Evolutionary conservation across 2,113 vertebrate genomes (phyloP).

Genomic region (Otocyon megalotis): DNA sequence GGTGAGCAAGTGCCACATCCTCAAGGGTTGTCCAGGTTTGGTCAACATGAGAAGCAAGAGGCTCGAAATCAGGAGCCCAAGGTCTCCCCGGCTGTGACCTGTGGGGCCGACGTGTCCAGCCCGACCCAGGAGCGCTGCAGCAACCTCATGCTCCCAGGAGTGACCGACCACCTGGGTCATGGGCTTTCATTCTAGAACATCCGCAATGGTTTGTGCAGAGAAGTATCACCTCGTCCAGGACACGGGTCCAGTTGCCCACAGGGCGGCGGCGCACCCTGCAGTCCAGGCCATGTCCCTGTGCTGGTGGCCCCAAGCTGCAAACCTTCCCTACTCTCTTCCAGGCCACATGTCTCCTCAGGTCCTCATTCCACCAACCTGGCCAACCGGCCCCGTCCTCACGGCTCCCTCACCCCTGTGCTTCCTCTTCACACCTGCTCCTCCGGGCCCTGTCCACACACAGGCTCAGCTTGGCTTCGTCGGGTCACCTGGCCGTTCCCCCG

Average conservation of each 20-base stretch:
- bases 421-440: neutral
- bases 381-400: accelerated
- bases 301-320: neutral
- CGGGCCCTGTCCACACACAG: neutral
- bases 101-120: neutral
- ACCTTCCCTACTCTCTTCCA: neutral
- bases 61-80: neutral
- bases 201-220: neutral
- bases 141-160: neutral
- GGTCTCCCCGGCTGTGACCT: neutral
- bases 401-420: neutral
- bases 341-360: neutral
- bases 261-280: too few relatives aligned
- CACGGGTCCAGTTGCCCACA: neutral
- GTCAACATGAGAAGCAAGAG: neutral
- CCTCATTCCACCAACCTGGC: neutral
- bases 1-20: accelerated
- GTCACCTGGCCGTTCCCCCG: neutral
- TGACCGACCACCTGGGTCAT: neutral
- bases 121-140: too few relatives aligned
- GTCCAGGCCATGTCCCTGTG: neutral
- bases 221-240: neutral
- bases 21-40: neutral
- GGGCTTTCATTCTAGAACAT: neutral
- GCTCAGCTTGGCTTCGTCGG: neutral